Base-by-base conservation (phyloP, 2,113 vertebrate species). In the Pseudolaguvia tuberculata region DNA sequence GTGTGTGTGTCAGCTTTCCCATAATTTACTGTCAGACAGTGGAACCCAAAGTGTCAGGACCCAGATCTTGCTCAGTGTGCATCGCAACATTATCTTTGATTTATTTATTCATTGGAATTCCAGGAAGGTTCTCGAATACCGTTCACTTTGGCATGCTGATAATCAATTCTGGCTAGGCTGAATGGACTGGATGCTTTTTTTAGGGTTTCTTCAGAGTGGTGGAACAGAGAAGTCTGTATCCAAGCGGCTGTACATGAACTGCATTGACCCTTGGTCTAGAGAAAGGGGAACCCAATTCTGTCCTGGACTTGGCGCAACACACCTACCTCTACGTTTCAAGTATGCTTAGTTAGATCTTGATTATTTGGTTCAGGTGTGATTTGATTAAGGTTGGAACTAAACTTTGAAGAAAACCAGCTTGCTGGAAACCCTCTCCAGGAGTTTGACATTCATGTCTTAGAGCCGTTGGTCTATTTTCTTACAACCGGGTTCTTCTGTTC, bases 21-120 rank as follows among this genome's bases (percentile, higher is more conserved):
- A 69, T 42, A 45, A 27, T 35, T 73, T 63, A 69, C 11, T 55
- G 68, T 67, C 61, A 27, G 56, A 55, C 20, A 68, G 31, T 18
- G 51, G 48, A 76, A 67, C 21, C 55, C 9, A 63, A 65, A 77
- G 58, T 25, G 58, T 70, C 71, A 11, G n/a, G 56, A 31, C 48
- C 21, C 56, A 65, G 61, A 53, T 73, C 62, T 62, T 11, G 5
- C 29, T 14, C 18, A 61, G 56, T 70, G 48, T 27, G 48, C 35
- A 47, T 70, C 21, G 45, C 27, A 59, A 56, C 42, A 78, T 35
- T 20, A 11, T 52, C 51, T 57, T 47, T 74, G 70, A 29, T 52
- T 76, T 72, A 67, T 72, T 59, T 70, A 78, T 75, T 74, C 62
- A 25, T 23, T 56, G 53, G 58, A 51, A 50, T 70, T 63, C 51